phyloP scores from a whole-genome alignment of 1,140 invertebrate species.

The Musca vetustissima region DNA sequence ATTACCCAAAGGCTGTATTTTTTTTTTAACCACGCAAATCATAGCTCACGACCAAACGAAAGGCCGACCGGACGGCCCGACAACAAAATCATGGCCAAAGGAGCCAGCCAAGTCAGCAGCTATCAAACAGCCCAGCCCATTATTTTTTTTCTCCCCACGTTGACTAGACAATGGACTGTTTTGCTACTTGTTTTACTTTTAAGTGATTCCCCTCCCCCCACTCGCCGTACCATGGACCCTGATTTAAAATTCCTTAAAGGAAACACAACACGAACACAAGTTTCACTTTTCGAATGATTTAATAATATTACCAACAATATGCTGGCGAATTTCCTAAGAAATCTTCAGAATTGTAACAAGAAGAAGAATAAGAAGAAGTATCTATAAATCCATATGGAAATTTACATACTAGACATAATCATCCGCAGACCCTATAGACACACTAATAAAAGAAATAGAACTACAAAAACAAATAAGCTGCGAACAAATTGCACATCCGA shows the following conservation, averaged over 20 bases:
- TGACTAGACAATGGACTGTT: no score
- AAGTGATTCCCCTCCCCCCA: no score
- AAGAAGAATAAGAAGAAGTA: background rate
- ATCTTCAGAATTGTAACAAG: background rate
- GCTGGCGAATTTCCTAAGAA: constrained; percentile 10
- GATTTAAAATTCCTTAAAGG: no score
- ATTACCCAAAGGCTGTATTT: constrained; percentile 14
- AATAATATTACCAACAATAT: constrained; percentile 11
- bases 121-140: no score
- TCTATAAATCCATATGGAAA: background rate
- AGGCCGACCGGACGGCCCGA: no score
- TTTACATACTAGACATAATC: constrained; percentile 17
- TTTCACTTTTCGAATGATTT: constrained; percentile 17
- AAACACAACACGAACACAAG: background rate
- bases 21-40: constrained; percentile 5
- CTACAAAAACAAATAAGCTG: background rate
- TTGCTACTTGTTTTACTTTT: no score
- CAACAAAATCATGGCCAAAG: no score
- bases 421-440: background rate
- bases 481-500: no score
- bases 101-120: no score
- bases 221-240: no score
- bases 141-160: no score
- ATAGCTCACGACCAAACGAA: constrained; percentile 4
- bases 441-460: background rate